Evolutionary conservation across 2,113 vertebrate genomes (phyloP), one percentile per base, ranked within the genome.

Genomic region (Mastomys natalensis): DNA sequence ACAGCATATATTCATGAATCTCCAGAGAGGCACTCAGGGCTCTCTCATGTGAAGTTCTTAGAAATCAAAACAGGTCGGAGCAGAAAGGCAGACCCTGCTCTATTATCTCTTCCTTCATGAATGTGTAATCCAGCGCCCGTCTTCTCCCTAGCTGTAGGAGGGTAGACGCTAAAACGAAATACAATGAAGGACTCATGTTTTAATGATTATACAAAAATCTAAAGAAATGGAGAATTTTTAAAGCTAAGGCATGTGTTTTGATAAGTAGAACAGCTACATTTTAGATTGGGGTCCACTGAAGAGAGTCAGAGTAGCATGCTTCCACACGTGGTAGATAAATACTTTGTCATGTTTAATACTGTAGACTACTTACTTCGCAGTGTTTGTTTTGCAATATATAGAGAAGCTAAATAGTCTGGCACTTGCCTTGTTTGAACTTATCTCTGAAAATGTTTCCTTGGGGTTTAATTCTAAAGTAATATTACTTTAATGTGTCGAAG

Each of bases 131-230:
- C 16, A 7, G 48, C 81, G 34, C 78, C 66, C 87, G 85, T 80
- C 77, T 29, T 88, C 82, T 74, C 15, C 62, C 81, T 88, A 34
- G 40, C 12, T 93, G 9, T 80, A 94, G 13, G 40, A 60, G 89
- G 4, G 37, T 53, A 81, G 17, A 90, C 70, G 70, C 43, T 85
- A 81, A 81, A 95, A 95, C 89, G 40, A 91, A 96, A 93, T 55
- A 88, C 66, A 94, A 91, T 51, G 48, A 72, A 84, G 48, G 12
- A 82, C 87, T 48, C 17, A 29, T 24, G 31, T n/a, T 87, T 81
- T 87, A 53, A 68, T 74, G 34, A 62, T 87, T 81, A 58, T 31
- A 53, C 45, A 86, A 80, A 95, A 81, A 92, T 90, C 64, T 66
- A 90, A 93, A 93, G 3, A 84, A 85, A 81, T 29, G 22, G n/a